These are phyloP conservation scores for Apeltes quadracus DNA, from an alignment of 2,113 vertebrate species.

Conservation along the genomic window DNA sequence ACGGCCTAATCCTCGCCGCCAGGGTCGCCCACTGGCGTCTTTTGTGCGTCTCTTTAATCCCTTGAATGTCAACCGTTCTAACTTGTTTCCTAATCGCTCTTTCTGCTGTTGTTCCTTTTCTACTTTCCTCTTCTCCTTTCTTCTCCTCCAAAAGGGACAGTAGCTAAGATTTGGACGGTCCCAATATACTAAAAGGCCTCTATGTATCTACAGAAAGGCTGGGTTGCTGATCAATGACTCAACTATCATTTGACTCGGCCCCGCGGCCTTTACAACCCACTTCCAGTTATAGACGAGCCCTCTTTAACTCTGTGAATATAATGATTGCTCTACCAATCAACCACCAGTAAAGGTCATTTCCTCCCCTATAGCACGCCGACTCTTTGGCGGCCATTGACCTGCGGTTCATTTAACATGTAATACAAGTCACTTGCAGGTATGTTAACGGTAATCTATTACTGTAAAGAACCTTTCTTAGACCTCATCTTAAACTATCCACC, in stretches of 20 bases:
- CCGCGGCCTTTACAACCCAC: constrained; percentile 20
- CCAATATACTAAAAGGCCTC: constrained; percentile 27
- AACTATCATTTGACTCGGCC: constrained; percentile 29
- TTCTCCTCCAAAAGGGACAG: constrained; percentile 3
- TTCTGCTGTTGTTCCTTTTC: background rate
- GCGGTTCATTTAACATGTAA: background rate
- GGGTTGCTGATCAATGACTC: constrained; percentile 41
- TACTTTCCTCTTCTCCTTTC: constrained; percentile 8
- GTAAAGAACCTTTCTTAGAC: background rate
- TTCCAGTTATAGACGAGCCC: background rate
- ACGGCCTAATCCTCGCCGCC: constrained; percentile 13
- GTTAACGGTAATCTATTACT: background rate
- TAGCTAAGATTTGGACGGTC: constrained; percentile 19
- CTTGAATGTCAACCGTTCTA: constrained; percentile 8
- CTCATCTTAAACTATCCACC: too few species aligned
- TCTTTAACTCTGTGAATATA: background rate
- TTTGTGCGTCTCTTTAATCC: constrained; percentile 46
- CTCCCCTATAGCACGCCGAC: background rate
- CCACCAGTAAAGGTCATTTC: background rate
- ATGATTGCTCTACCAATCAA: background rate
- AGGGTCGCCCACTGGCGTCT: constrained; percentile 6
- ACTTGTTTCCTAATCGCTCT: background rate
- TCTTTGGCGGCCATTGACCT: background rate
- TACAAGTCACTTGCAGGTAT: background rate
- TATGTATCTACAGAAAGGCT: constrained; percentile 35